Base-by-base conservation (phyloP, 53 echinoderm and acorn worm genomes). In the Echinometra lucunter region DNA sequence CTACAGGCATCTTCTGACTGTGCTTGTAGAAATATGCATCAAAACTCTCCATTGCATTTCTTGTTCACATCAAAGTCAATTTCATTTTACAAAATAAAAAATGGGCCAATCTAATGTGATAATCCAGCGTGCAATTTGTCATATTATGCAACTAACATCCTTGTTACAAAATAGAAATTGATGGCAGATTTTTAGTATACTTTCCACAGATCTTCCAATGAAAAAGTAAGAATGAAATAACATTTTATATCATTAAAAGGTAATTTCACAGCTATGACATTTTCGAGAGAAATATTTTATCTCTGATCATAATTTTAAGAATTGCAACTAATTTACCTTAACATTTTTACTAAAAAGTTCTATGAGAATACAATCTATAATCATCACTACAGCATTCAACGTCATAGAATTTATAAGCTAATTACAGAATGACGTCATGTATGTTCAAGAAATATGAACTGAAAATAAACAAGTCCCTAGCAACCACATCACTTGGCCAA, bases 401-500 rank as follows among this genome's bases (percentile, higher is more conserved):
- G 85, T 85, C 85, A 85, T 85, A 47, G 44, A n/a, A n/a, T 53
- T 53, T 49, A n/a, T n/a, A 12, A 47, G 47, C 85, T 85, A 28
- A 85, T 85, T 45, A 85, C 13, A 32, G 37, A 74, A 85, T 49
- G 49, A 85, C 85, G 49, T 85, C 85, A 85, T 85, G 8, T 25
- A 44, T 81, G 44, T 17, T 23, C 44, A 40, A 40, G 35, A 44
- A 81, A 44, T 6, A 42, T 81, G 6, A 81, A 21, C 72, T 72
- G 30, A 72, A 35, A 3, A 15, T 15, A 34, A 53, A 32, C 72
- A 32, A 10, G 35, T 78, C 78, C 42, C 19, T 38, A 78, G 42
- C 21, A 78, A 78, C 78, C 42, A 6, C 16, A 72, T 40, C 42
- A 78, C 21, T 42, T 2, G 40, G 21, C 42, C 23, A 78, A 78